Evolutionary conservation across 2,888 invertebrate genomes (phyloP).

Genomic region (Carpatolechia fugitivella): DNA sequence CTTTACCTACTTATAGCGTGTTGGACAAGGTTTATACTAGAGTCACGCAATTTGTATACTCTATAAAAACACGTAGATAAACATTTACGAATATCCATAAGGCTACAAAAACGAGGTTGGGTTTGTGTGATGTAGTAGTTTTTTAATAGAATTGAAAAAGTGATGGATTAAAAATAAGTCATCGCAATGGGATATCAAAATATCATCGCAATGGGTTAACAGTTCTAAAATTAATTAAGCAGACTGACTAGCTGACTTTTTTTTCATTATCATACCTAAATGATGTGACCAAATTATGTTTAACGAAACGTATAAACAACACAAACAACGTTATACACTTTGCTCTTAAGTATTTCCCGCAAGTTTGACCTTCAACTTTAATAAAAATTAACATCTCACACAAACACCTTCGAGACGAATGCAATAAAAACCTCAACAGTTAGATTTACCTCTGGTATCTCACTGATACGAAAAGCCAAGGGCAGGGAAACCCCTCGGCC

Average conservation of each 20-base stretch:
- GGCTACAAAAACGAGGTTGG: neutral
- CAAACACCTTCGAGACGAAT: neutral
- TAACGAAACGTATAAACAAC: no score
- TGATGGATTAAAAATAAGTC: neutral
- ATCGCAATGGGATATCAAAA: neutral
- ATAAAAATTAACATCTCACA: neutral
- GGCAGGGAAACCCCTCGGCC: slow-evolving; percentile 55
- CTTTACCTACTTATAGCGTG: neutral
- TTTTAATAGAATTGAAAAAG: neutral
- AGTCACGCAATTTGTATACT: neutral
- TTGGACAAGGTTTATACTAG: neutral
- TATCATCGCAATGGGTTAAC: no score
- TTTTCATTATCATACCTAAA: no score
- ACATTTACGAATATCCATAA: neutral
- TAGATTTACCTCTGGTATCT: neutral
- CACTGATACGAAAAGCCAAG: slow-evolving; percentile 11
- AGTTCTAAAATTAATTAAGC: no score
- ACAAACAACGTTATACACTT: no score
- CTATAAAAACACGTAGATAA: neutral
- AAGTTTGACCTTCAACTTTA: no score
- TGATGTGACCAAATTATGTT: no score
- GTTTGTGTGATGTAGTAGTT: neutral
- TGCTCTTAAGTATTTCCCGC: no score
- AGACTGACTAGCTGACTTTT: no score
- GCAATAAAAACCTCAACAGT: slow-evolving; percentile 4